Base-by-base conservation (phyloP, 2,888 invertebrate genomes). In the Falcaria lacertinaria region DNA sequence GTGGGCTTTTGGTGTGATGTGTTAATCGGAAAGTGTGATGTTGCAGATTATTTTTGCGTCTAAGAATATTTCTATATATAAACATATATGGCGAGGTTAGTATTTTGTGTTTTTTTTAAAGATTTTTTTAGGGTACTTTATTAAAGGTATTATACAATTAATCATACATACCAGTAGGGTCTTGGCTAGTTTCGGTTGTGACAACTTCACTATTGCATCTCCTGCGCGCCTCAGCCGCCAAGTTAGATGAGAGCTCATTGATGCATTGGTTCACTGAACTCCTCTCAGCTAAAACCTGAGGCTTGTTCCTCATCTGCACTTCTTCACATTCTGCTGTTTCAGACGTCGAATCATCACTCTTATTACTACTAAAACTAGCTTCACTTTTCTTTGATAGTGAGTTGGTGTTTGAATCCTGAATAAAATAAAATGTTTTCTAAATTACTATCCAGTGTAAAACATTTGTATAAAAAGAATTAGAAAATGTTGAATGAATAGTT, bases 191-290 rank as follows among this genome's bases (percentile, higher is more conserved):
- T 42, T 88, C 86, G 60, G 64, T 78, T 62, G 81, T 74, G 15
- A 89, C 82, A 53, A 90, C 77, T 69, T 91, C 90, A 68, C 90
- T 90, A 47, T 87, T 86, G 50, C 90, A 90, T 47, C 90, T 77
- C 59, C 89, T 85, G 40, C 82, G 64, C 44, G 77, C 82, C 47
- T 87, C 89, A 1, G 78, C 81, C 16, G 78, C 82, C 38, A 89
- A 64, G 54, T 89, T 91, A n/a, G 90, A 85, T 33, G 93, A 93
- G 54, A 94, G 79, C 72, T 94, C 94, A 62, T 91, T 93, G 57
- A 94, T 93, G 71, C 94, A 94, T 77, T 94, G 93, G 64, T 92
- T 91, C 7, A 92, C 89, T 1, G 89, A 89, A 56, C 80, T 89
- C 42, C 89, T 72, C 50, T 90, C 89, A 1, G 78, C 86, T 17